A percentile compares a stretch with the other conserved stretches of the same genome.
These are phyloP conservation scores for Columba guinea DNA, from an alignment of 2,797 vertebrate genomes.

Conservation along the genomic window DNA sequence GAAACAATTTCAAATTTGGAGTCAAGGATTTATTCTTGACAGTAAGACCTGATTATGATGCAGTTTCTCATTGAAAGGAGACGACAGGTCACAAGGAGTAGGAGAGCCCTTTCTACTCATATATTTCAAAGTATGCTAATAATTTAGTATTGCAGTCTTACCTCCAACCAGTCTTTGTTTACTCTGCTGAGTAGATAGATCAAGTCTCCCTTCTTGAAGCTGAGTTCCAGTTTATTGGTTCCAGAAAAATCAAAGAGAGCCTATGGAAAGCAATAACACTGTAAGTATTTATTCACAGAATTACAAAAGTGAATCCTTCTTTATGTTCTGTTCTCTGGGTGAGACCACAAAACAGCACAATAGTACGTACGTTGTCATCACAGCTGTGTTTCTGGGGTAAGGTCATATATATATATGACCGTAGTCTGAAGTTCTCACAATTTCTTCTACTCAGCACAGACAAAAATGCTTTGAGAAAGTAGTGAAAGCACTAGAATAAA, in stretches of 20 bases:
- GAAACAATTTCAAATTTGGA: not conserved
- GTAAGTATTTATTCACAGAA: not conserved
- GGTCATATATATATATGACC: not conserved
- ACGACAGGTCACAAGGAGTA: not conserved
- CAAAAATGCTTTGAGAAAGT: not conserved
- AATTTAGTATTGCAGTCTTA: conserved; percentile 58
- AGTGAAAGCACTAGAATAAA: not conserved
- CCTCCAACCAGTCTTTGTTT: conserved; percentile 96
- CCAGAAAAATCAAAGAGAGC: conserved; percentile 92
- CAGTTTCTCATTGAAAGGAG: not conserved
- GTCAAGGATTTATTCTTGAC: not conserved
- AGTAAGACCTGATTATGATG: not conserved
- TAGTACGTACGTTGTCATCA: not conserved
- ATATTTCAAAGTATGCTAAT: not conserved
- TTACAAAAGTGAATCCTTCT: not conserved
- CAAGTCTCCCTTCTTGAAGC: conserved; percentile 89
- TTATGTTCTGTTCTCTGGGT: not conserved
- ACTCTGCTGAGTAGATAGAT: conserved; percentile 93
- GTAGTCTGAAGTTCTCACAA: not conserved
- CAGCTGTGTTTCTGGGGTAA: not conserved
- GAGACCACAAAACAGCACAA: not conserved
- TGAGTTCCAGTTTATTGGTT: conserved; percentile 87
- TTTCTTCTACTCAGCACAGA: not conserved
- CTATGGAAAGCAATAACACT: conserved; percentile 68
- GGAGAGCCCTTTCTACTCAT: not conserved